Conservation (phyloP, 1,140 invertebrate species). For the Lethrus apterus region DNA sequence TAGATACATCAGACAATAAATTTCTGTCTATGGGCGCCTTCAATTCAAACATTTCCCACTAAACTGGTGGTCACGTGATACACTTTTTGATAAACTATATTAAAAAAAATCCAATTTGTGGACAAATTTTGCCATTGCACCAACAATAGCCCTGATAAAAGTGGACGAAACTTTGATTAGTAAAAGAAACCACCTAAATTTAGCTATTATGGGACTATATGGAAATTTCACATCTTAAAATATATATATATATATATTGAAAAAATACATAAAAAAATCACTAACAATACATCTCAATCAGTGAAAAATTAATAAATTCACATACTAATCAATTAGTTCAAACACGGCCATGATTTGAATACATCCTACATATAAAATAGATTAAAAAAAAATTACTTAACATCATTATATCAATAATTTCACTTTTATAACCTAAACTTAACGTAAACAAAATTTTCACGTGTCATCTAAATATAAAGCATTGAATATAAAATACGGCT, state of each 20-base stretch:
- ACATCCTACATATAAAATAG: too few relatives aligned
- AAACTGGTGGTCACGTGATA: background rate
- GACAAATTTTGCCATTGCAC: background rate
- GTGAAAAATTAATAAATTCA: too few relatives aligned
- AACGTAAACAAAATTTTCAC: too few relatives aligned
- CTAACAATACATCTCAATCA: background rate
- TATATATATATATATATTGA: background rate
- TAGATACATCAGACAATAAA: background rate
- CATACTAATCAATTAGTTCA: too few relatives aligned
- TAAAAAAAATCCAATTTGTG: background rate
- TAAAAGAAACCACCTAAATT: background rate
- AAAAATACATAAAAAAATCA: background rate
- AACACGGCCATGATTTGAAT: too few relatives aligned
- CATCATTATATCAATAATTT: too few relatives aligned
- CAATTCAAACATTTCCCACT: too few relatives aligned
- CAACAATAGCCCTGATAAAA: background rate
- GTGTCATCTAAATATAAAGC: conserved; percentile 1
- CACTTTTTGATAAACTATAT: background rate
- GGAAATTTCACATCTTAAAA: background rate
- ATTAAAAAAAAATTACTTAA: too few relatives aligned
- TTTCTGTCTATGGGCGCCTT: background rate
- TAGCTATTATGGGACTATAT: background rate
- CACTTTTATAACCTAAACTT: too few relatives aligned
- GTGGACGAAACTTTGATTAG: background rate
- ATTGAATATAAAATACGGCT: background rate